Base-by-base conservation (phyloP, 2,797 vertebrate species). In the Chanos chanos region DNA sequence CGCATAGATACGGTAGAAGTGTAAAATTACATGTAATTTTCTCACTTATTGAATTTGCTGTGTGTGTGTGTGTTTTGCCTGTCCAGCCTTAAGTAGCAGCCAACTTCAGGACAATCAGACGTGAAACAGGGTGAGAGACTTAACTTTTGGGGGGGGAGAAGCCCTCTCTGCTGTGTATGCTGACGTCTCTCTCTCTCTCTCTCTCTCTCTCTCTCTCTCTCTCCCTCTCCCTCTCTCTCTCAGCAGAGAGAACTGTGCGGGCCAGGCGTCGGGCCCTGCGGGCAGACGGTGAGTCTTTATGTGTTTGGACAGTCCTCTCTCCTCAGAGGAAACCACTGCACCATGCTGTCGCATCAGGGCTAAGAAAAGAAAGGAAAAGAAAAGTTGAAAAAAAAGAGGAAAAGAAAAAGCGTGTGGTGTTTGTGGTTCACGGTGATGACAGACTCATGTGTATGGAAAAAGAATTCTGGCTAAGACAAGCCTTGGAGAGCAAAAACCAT, bases 221-320 rank as follows among this genome's bases (percentile, higher is more conserved):
- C 69, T 44, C 51, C 62, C 41, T 77, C 57, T 41, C 57, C 27
- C 57, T 34, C 28, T 44, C 49, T 56, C 50, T 40, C 57, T 71
- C 67, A 57, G 58, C 59, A 73, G 70, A 83, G 65, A 66, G 79
- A 83, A 81, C 65, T 74, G 74, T 72, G 76, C 74, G 70, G 76
- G 64, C 55, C 58, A 68, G 54, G 64, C 41, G 15, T 52, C n/a
- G 60, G 44, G 68, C 70, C 81, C 76, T 71, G 62, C 59, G 78
- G 83, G 76, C 69, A 73, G 64, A 58, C 77, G 58, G 54, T 81
- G 74, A 82, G 34, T 61, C 69, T 76, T 81, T 76, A 76, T 81
- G 62, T 62, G 72, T 77, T 83, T 75, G 69, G 76, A 81, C 78
- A 76, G 64, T 75, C 67, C 68, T 60, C 74, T 66, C 75, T 73